Conservation (phyloP, 2,113 vertebrate genomes). For the Microtus oregoni region DNA sequence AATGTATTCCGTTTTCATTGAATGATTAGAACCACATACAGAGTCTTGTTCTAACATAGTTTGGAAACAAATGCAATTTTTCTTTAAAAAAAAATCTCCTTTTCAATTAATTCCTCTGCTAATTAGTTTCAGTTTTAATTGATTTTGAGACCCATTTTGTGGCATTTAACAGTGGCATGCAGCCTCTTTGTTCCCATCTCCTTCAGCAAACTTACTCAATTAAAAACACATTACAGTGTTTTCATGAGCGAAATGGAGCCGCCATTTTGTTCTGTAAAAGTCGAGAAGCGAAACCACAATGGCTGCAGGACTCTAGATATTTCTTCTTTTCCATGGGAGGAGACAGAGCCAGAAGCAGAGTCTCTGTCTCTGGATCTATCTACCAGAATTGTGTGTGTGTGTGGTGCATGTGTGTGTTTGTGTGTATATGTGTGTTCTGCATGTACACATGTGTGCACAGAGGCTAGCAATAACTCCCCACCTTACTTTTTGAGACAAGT, state of each 20-base stretch:
- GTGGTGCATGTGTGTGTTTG: neutral
- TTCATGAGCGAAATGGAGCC: neutral
- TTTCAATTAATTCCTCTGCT: slow-evolving; percentile 77
- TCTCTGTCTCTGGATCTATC: neutral
- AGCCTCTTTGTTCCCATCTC: slow-evolving; percentile 63
- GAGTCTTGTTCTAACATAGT: slow-evolving; percentile 35
- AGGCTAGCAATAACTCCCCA: neutral
- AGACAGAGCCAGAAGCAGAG: neutral
- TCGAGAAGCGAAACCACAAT: neutral
- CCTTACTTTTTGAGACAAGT: neutral
- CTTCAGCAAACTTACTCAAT: slow-evolving; percentile 69
- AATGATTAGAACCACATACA: neutral
- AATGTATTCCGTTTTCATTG: neutral
- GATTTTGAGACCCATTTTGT: slow-evolving; percentile 77
- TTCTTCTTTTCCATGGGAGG: neutral
- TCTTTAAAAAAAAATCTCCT: slow-evolving; percentile 12
- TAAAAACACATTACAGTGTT: slow-evolving; percentile 75
- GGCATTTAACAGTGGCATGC: slow-evolving; percentile 74
- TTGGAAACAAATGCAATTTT: slow-evolving; percentile 51
- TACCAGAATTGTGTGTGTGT: neutral
- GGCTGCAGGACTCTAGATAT: too few relatives aligned
- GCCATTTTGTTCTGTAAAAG: slow-evolving; percentile 75
- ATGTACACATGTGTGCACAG: neutral
- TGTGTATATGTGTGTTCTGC: neutral
- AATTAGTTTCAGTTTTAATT: slow-evolving; percentile 81